phyloP scores from a whole-genome alignment of 2,113 vertebrate genomes.

The Thryonomys swinderianus region DNA sequence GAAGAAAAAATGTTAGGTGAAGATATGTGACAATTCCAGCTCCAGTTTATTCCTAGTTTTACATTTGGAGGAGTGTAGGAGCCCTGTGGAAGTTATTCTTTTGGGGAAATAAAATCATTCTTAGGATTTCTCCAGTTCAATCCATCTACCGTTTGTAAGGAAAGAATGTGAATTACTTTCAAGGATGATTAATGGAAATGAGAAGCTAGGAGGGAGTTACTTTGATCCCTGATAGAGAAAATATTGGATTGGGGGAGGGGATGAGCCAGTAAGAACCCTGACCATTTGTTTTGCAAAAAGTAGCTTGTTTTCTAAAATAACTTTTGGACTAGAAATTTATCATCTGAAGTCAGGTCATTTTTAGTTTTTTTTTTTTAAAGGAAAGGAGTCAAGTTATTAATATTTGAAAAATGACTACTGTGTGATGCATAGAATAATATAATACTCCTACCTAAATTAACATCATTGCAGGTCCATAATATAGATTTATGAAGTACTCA shows the following conservation, averaged over 20 bases:
- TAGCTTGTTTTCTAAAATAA: slow-evolving; percentile 70
- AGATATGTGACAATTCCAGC: neutral
- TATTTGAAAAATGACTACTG: slow-evolving; percentile 77
- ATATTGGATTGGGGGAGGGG: neutral
- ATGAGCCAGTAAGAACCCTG: neutral
- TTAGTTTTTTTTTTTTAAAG: slow-evolving; percentile 67
- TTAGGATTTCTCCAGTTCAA: neutral
- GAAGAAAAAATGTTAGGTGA: neutral
- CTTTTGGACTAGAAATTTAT: slow-evolving; percentile 69
- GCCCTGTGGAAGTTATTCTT: neutral
- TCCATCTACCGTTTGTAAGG: neutral
- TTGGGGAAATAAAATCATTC: neutral
- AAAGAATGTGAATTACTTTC: slow-evolving; percentile 38
- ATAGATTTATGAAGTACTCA: slow-evolving; percentile 65
- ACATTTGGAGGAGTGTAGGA: neutral
- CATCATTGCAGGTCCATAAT: slow-evolving; percentile 64
- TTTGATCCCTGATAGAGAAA: slow-evolving; percentile 39
- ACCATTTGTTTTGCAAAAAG: slow-evolving; percentile 54
- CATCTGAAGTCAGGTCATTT: slow-evolving; percentile 67
- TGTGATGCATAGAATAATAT: slow-evolving; percentile 57
- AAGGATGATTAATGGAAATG: slow-evolving; percentile 41
- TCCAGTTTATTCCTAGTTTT: slow-evolving; percentile 29
- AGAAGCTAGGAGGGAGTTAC: slow-evolving; percentile 3
- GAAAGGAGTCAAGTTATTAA: slow-evolving; percentile 73
- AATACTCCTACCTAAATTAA: slow-evolving; percentile 72